phyloP scores from a whole-genome alignment of 1,140 invertebrate genomes.

The Drosophila miranda region DNA sequence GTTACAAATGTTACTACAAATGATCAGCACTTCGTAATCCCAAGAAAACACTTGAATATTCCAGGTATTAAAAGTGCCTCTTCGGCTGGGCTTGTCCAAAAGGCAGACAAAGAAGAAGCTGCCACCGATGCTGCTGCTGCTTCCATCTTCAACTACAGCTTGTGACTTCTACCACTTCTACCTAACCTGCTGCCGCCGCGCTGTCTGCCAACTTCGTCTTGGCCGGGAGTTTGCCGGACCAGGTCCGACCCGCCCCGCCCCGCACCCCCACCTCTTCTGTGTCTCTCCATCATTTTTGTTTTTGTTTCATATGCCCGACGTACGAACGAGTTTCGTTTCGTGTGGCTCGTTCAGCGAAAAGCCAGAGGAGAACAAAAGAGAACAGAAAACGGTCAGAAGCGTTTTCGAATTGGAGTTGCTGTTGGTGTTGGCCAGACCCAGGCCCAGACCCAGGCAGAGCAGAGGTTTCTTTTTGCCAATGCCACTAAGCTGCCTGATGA shows the following conservation, averaged over 20 bases:
- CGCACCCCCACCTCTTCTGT: slow-evolving; percentile 25
- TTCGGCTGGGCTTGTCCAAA: slow-evolving; percentile 5
- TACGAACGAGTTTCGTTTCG: slow-evolving; percentile 55
- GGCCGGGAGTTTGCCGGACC: slow-evolving; percentile 39
- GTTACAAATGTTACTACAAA: too few species aligned
- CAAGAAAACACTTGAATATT: slow-evolving; percentile 81
- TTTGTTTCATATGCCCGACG: slow-evolving; percentile 74
- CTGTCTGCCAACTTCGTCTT: slow-evolving; percentile 52
- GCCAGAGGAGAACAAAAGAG: slow-evolving; percentile 28
- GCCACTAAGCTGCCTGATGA: slow-evolving; percentile 68
- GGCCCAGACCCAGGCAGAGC: too few species aligned
- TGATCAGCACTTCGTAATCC: slow-evolving; percentile 51
- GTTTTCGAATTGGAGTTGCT: slow-evolving; percentile 27
- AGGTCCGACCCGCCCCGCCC: not conserved
- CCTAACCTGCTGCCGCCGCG: slow-evolving; percentile 22
- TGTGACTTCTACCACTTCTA: slow-evolving; percentile 3
- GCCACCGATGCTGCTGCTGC: slow-evolving; percentile 16
- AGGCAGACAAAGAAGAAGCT: slow-evolving; percentile 32
- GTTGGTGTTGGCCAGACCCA: too few species aligned
- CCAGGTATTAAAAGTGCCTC: slow-evolving; percentile 68
- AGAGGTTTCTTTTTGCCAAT: slow-evolving; percentile 15
- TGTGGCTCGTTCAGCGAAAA: slow-evolving; percentile 32
- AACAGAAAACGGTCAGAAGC: slow-evolving; percentile 72
- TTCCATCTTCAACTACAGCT: slow-evolving; percentile 16
- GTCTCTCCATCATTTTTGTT: slow-evolving; percentile 30